phyloP scores from a whole-genome alignment of 2,888 invertebrate genomes.

The Rotaria sp. region DNA sequence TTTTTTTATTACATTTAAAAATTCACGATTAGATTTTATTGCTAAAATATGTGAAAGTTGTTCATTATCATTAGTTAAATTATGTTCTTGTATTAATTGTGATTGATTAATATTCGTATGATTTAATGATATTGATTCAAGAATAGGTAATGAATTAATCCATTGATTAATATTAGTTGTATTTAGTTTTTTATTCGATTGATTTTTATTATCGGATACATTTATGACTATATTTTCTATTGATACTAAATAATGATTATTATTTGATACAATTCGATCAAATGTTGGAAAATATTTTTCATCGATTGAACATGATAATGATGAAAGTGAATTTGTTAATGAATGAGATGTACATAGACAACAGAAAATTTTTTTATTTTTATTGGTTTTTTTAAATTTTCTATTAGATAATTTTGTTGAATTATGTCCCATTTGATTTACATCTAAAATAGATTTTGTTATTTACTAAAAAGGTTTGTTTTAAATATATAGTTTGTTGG shows the following conservation, averaged over 20 bases:
- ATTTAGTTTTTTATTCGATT: neutral
- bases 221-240: neutral
- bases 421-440: neutral
- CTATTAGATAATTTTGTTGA: neutral
- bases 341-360: neutral
- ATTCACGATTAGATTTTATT: neutral
- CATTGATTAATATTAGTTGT: neutral
- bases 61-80: neutral
- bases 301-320: neutral
- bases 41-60: neutral
- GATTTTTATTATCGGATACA: too few species aligned
- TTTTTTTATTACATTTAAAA: neutral
- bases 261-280: neutral
- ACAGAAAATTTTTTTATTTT: neutral
- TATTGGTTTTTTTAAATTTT: neutral
- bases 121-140: neutral
- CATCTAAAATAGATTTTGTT: neutral
- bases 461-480: too few species aligned
- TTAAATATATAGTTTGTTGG: too few species aligned
- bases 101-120: neutral
- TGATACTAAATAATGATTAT: neutral
- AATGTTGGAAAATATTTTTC: neutral
- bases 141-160: slow-evolving; percentile 10
- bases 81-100: neutral
- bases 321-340: neutral